These are phyloP conservation scores for Orthonychiurus folsomi DNA, from an alignment of 2,888 invertebrate species.

Conservation along the genomic window DNA sequence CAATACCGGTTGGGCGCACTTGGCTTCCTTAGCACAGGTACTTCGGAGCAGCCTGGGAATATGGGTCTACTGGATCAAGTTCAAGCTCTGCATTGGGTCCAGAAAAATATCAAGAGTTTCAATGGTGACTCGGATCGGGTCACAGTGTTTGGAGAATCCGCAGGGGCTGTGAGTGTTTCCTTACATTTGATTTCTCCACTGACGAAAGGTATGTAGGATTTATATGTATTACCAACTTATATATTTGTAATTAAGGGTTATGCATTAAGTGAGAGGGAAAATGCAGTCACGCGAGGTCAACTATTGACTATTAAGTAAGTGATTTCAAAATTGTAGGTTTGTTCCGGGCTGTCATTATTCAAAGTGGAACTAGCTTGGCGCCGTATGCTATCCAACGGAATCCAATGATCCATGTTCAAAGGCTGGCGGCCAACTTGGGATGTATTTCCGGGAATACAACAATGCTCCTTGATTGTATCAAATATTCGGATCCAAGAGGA, in stretches of 20 bases:
- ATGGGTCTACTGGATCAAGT: constrained; percentile 19
- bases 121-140: constrained; percentile 23
- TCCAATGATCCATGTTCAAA: constrained; percentile 29
- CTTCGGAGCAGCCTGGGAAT: constrained; percentile 28
- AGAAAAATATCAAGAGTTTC: constrained; percentile 22
- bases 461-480: constrained; percentile 27
- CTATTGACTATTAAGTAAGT: background rate
- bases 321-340: constrained; percentile 19
- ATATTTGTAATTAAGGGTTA: no score
- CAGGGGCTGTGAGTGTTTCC: constrained; percentile 24
- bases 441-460: constrained; percentile 29
- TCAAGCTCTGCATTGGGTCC: constrained; percentile 22
- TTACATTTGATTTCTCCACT: constrained; percentile 25
- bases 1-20: constrained; percentile 31
- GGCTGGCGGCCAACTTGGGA: constrained; percentile 28
- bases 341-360: constrained; percentile 29
- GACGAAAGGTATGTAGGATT: constrained; percentile 27
- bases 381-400: constrained; percentile 31
- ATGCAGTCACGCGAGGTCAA: background rate
- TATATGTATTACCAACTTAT: no score
- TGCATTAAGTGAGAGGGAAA: no score
- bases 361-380: constrained; percentile 30
- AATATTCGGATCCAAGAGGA: constrained; percentile 27
- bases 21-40: constrained; percentile 25
- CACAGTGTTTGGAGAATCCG: constrained; percentile 19